Evolutionary conservation across 2,113 vertebrate genomes (phyloP).

Genomic region (Corydoras maculifer): DNA sequence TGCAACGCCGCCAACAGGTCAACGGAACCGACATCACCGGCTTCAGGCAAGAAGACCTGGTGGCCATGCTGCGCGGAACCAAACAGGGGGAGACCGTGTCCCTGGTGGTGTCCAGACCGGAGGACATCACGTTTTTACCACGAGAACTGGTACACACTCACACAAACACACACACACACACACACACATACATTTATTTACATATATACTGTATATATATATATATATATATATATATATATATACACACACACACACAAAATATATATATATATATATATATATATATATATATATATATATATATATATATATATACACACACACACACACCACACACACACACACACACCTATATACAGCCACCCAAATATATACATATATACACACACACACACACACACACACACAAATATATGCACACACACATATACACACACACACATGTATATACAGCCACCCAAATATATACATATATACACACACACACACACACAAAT

Average conservation of each 20-base stretch:
- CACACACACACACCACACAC: background rate
- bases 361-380: too few species aligned
- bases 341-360: background rate
- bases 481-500: too few species aligned
- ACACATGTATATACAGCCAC: background rate
- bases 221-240: background rate
- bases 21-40: conserved; percentile 74
- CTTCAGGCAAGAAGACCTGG: conserved; percentile 76
- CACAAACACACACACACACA: background rate
- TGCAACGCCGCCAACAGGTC: conserved; percentile 54
- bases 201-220: too few species aligned
- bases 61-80: conserved; percentile 76
- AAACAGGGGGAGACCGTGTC: conserved; percentile 74
- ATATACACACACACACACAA: too few species aligned
- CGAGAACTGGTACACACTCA: conserved; percentile 71
- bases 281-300: too few species aligned
- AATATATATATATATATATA: background rate
- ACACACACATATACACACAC: too few species aligned
- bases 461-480: background rate
- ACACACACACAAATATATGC: background rate
- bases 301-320: too few species aligned
- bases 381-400: too few species aligned
- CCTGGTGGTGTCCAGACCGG: conserved; percentile 69
- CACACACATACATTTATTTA: too few species aligned
- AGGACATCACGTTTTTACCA: conserved; percentile 66